A percentile compares a stretch with the other conserved stretches of the same genome.
Conservation (phyloP, 2,113 vertebrate species). For the Perca schrenkii region DNA sequence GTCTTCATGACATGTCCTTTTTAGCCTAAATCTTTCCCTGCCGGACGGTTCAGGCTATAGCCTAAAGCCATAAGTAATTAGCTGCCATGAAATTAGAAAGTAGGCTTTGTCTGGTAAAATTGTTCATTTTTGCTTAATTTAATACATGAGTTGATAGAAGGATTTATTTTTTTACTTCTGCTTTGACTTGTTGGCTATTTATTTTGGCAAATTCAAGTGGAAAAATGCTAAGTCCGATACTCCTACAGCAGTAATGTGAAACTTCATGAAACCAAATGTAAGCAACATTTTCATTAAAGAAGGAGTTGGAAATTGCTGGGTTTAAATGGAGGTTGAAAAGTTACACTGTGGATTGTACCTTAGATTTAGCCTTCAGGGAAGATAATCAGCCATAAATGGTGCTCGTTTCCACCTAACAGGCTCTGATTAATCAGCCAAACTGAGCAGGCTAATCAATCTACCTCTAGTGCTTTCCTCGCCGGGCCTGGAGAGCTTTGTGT, state of each 20-base stretch:
- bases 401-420: conserved; percentile 70
- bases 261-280: conserved; percentile 25
- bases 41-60: not conserved
- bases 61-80: not conserved
- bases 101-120: not conserved
- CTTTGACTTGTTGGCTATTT: not conserved
- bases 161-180: not conserved
- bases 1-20: not conserved
- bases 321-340: conserved; percentile 56
- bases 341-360: conserved; percentile 58
- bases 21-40: conserved; percentile 1
- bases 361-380: conserved; percentile 59
- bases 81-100: not conserved
- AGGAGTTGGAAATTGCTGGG: conserved; percentile 27
- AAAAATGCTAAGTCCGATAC: not conserved
- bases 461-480: conserved; percentile 61
- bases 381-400: conserved; percentile 80
- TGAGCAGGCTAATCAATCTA: conserved; percentile 77
- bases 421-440: conserved; percentile 79
- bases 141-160: not conserved
- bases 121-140: not conserved
- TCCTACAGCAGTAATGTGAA: conserved; percentile 23
- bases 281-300: conserved; percentile 28
- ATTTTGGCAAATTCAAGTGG: not conserved
- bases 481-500: conserved; percentile 54